phyloP scores from a whole-genome alignment of 2,888 invertebrate genomes.

The Dichetophora obliterata region DNA sequence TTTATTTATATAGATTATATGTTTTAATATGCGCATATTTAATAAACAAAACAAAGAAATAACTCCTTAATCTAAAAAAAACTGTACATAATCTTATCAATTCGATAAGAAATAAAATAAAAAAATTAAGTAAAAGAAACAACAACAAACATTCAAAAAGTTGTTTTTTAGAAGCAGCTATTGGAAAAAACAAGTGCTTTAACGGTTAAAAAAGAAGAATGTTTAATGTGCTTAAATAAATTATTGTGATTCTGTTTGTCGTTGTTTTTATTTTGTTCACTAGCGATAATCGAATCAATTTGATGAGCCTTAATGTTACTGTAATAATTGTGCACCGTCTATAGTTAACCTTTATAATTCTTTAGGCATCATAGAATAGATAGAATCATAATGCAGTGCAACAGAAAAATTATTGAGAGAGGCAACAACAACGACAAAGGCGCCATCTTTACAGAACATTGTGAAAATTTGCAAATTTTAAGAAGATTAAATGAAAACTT shows the following conservation, averaged over 20 bases:
- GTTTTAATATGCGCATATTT: no score
- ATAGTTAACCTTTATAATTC: background rate
- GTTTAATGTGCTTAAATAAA: background rate
- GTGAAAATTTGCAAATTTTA: background rate
- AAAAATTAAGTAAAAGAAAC: no score
- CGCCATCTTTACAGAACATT: background rate
- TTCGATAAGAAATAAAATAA: no score
- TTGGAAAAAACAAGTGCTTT: background rate
- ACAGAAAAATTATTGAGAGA: background rate
- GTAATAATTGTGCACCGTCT: background rate
- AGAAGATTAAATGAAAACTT: background rate
- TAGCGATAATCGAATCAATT: slow-evolving; percentile 64
- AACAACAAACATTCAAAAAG: no score
- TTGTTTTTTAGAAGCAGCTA: no score
- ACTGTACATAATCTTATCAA: no score
- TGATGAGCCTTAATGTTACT: background rate
- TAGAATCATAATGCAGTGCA: background rate
- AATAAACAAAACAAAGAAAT: no score
- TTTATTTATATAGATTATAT: no score
- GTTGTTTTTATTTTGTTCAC: slow-evolving; percentile 58
- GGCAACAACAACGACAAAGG: background rate
- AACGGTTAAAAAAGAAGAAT: background rate
- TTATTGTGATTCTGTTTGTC: slow-evolving; percentile 18
- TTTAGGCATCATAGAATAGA: background rate
- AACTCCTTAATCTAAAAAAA: no score